Base-by-base conservation (phyloP, 2,113 vertebrate genomes). In the Octodon degus region DNA sequence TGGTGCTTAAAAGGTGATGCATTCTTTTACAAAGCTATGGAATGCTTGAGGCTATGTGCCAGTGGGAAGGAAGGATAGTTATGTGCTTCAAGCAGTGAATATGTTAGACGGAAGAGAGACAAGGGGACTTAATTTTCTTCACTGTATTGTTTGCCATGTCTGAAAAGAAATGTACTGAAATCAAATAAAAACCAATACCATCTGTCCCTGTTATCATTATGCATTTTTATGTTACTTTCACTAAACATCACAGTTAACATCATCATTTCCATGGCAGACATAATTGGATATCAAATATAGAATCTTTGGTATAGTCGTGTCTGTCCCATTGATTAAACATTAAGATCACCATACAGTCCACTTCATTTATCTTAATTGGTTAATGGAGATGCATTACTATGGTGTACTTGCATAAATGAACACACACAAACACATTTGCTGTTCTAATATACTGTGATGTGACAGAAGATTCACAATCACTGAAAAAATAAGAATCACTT, bases 281-380 rank as follows among this genome's bases (percentile, higher is more conserved):
- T 91, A 95, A 89, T 32, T 24, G 96, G 37, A 77, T 81, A 87
- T 32, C 8, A 96, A 94, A 70, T 81, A 0, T 80, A 17, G 86
- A 96, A 32, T 93, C 2, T 86, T 83, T 70, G 11, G 0, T 87
- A 25, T 82, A 13, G 40, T 81, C 60, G 58, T 17, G 3, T 81
- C 6, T 13, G 76, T 89, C 12, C 8, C 58, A 68, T 55, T 86
- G 72, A 92, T 60, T 83, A 77, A 22, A 65, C 14, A 25, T 82
- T 50, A 81, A 88, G 34, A 81, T 67, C 47, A 32, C 37, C 3
- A 77, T 76, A 34, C 37, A 13, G 20, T 17, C 9, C 25, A 65
- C 68, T 5, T 1, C 30, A 65, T 70, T 82, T 81, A 68, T 83
- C 60, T 91, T 74, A 17, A n/a, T 83, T 17, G 43, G 43, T 86